Conservation (phyloP, 2,888 invertebrate species). For the Xylophagus ater region DNA sequence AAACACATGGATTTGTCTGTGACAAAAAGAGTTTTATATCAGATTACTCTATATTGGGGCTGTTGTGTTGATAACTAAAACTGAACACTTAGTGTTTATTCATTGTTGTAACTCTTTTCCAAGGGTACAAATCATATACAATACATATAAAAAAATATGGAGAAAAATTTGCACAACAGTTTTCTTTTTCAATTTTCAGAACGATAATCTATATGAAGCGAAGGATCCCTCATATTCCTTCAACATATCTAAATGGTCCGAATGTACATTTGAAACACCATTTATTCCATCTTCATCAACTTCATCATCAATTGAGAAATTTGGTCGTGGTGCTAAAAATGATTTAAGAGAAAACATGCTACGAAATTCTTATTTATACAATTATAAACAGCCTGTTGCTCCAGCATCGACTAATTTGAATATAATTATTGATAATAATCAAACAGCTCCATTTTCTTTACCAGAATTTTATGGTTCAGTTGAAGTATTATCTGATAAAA, state of each 20-base stretch:
- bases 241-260: constrained; percentile 28
- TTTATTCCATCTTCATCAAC: constrained; percentile 15
- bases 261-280: constrained; percentile 22
- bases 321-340: too few species aligned
- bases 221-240: constrained; percentile 20
- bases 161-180: constrained; percentile 13
- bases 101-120: too few species aligned
- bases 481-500: not conserved
- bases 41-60: too few species aligned
- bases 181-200: constrained; percentile 8
- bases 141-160: too few species aligned
- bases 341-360: constrained; percentile 16
- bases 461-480: constrained; percentile 9
- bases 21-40: too few species aligned
- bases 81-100: too few species aligned
- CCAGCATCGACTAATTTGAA: constrained; percentile 10
- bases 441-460: too few species aligned
- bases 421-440: too few species aligned
- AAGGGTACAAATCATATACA: too few species aligned
- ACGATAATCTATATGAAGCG: constrained; percentile 6
- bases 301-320: too few species aligned
- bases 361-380: constrained; percentile 17
- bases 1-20: too few species aligned
- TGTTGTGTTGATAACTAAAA: too few species aligned
- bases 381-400: constrained; percentile 14